phyloP scores from a whole-genome alignment of 2,888 invertebrate genomes.

The Hyposoter didymator region DNA sequence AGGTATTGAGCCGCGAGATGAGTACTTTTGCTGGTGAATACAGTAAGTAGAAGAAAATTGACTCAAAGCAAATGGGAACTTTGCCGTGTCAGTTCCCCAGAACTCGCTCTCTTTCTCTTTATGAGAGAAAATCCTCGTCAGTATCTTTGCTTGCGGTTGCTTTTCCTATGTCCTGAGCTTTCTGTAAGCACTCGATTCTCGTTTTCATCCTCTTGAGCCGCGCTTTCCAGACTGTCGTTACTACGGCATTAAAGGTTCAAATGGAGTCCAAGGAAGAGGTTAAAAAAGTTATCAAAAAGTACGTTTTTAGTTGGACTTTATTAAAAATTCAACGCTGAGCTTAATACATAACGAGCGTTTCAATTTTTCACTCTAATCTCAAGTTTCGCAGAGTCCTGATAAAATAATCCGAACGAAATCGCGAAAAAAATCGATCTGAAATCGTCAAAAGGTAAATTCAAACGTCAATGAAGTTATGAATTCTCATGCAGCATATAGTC shows the following conservation, averaged over 20 bases:
- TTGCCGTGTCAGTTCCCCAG: slow-evolving; percentile 5
- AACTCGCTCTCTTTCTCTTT: slow-evolving; percentile 21
- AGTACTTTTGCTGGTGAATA: slow-evolving; percentile 60
- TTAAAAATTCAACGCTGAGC: not conserved
- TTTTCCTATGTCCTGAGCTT: slow-evolving; percentile 31
- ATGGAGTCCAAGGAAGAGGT: not conserved
- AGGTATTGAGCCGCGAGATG: slow-evolving; percentile 61
- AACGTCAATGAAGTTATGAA: not conserved
- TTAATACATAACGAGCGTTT: not conserved
- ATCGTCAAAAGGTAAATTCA: not conserved
- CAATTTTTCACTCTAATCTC: not conserved
- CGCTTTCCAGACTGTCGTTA: slow-evolving; percentile 22
- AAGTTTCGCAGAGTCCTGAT: not conserved
- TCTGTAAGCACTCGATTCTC: slow-evolving; percentile 58
- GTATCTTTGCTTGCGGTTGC: slow-evolving; percentile 27
- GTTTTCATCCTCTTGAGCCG: slow-evolving; percentile 60
- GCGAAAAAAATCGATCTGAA: not conserved
- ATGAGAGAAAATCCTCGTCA: slow-evolving; percentile 62
- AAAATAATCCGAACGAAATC: not conserved
- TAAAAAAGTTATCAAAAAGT: slow-evolving; percentile 6
- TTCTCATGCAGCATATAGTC: not conserved
- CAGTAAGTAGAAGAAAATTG: slow-evolving; percentile 64
- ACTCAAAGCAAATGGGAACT: slow-evolving; percentile 66
- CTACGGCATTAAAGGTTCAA: slow-evolving; percentile 17
- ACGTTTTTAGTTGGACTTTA: slow-evolving; percentile 1